Conservation (phyloP, 2,888 invertebrate genomes). For the Leucophenga montana region DNA sequence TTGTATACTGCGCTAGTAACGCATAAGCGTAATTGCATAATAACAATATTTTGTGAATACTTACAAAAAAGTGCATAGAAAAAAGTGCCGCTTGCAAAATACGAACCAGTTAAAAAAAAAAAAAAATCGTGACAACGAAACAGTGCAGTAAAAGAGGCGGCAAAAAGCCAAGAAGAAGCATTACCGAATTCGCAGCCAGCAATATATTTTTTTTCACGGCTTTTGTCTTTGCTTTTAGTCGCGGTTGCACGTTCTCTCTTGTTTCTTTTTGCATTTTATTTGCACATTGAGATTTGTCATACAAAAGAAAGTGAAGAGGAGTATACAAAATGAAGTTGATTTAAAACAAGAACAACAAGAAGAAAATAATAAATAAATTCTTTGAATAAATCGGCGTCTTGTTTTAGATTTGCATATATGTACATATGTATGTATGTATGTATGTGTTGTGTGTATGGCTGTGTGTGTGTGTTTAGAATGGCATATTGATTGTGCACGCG, state of each 20-base stretch:
- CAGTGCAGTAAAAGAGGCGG: conserved; percentile 63
- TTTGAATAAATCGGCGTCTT: too few relatives aligned
- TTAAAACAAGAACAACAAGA: neutral
- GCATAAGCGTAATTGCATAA: conserved; percentile 39
- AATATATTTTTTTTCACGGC: conserved; percentile 27
- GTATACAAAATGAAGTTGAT: conserved; percentile 30
- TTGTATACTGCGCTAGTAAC: conserved; percentile 43
- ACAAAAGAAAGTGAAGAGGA: conserved; percentile 29
- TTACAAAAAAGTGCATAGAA: conserved; percentile 59
- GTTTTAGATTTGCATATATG: too few relatives aligned
- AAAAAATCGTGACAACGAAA: conserved; percentile 57
- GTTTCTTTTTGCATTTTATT: conserved; percentile 1
- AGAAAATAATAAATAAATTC: conserved; percentile 31
- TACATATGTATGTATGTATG: too few relatives aligned
- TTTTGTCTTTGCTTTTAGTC: conserved; percentile 39
- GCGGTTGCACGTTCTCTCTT: neutral
- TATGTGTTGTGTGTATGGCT: too few relatives aligned
- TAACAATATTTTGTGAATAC: conserved; percentile 51
- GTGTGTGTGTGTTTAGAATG: too few relatives aligned
- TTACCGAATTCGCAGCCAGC: conserved; percentile 31
- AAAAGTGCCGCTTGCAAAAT: conserved; percentile 30
- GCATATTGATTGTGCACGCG: conserved; percentile 45
- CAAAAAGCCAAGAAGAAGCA: conserved; percentile 64
- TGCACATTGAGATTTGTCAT: conserved; percentile 48
- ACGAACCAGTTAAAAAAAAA: conserved; percentile 34